These are phyloP conservation scores for Trichogramma dendrolimi DNA, from an alignment of 2,888 invertebrate genomes.

Conservation along the genomic window DNA sequence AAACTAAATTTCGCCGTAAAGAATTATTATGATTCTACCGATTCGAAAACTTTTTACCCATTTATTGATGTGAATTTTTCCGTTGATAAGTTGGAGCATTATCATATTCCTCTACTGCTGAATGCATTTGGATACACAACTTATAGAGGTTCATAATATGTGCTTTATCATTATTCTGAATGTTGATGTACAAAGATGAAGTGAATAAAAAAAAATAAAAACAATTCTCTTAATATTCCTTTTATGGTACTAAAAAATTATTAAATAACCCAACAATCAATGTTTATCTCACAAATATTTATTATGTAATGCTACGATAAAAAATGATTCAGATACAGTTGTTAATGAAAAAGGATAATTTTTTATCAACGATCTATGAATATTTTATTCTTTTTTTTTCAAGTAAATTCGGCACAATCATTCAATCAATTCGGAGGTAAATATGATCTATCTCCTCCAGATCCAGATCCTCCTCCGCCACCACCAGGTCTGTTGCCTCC, in stretches of 20 bases:
- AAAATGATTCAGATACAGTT: no score
- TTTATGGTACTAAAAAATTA: no score
- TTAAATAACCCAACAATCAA: no score
- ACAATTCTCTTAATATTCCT: not conserved
- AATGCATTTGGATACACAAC: conserved; percentile 73
- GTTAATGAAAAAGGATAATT: not conserved
- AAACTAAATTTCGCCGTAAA: conserved; percentile 68
- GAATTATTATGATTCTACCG: conserved; percentile 60
- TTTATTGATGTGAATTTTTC: conserved; percentile 71
- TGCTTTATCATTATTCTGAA: not conserved
- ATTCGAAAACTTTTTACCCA: conserved; percentile 65
- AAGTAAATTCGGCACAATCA: not conserved
- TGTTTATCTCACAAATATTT: no score
- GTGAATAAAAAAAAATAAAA: not conserved
- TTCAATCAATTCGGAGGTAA: conserved; percentile 37
- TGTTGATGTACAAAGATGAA: not conserved
- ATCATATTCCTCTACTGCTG: conserved; percentile 70
- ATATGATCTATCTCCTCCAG: conserved; percentile 36
- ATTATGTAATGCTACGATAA: no score
- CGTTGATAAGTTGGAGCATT: conserved; percentile 58
- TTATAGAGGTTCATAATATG: conserved; percentile 65
- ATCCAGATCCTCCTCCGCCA: conserved; percentile 11
- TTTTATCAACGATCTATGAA: not conserved
- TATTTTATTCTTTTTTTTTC: not conserved
- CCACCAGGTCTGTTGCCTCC: conserved; percentile 16